A percentile compares a stretch with the other conserved stretches of the same genome.
Conservation (phyloP, 1,140 invertebrate species). For the Spodoptera litura region DNA sequence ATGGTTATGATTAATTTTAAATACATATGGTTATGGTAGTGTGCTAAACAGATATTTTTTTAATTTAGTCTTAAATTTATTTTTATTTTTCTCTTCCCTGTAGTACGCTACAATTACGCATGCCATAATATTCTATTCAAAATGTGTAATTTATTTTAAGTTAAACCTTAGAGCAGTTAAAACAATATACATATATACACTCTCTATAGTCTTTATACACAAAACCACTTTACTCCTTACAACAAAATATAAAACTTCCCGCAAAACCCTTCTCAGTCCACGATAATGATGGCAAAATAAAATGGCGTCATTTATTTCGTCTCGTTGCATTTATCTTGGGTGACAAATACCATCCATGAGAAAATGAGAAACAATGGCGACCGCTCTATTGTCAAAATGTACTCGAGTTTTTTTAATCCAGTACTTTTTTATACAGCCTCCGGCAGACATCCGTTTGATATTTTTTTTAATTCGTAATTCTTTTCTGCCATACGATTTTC, state of each 20-base stretch:
- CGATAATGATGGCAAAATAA: conserved; percentile 12
- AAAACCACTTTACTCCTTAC: too few relatives aligned
- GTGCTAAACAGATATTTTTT: too few relatives aligned
- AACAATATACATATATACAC: too few relatives aligned
- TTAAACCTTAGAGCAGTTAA: too few relatives aligned
- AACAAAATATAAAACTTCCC: background rate
- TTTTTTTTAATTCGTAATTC: background rate
- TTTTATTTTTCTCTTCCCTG: too few relatives aligned
- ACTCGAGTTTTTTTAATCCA: conserved; percentile 10
- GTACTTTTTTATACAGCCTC: background rate
- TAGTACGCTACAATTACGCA: too few relatives aligned
- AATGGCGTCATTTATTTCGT: conserved; percentile 28
- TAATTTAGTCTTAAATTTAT: too few relatives aligned
- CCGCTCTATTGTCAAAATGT: background rate
- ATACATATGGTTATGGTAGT: too few relatives aligned
- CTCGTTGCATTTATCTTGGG: conserved; percentile 19
- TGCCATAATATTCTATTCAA: too few relatives aligned
- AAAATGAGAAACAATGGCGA: conserved; percentile 16
- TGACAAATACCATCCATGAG: conserved; percentile 24
- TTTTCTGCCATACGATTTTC: conserved; percentile 6
- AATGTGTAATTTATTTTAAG: too few relatives aligned
- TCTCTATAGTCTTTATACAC: too few relatives aligned
- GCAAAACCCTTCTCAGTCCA: background rate
- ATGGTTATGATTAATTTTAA: too few relatives aligned
- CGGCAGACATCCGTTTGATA: background rate